Evolutionary conservation across 2,888 invertebrate species (phyloP).

Genomic region (Aspidapion aeneum): DNA sequence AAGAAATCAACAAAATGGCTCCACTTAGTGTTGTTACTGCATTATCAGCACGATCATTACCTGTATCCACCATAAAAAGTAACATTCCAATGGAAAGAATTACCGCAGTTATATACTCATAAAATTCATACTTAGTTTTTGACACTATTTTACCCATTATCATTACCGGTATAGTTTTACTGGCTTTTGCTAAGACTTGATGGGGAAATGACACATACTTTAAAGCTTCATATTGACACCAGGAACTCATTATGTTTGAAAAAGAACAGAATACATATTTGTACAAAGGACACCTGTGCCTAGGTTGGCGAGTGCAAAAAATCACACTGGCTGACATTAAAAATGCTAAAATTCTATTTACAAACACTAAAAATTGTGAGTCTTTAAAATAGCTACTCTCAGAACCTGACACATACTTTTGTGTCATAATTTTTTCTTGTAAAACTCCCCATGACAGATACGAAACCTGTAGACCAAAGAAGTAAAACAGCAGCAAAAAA

Average conservation of each 20-base stretch:
- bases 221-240: conserved; percentile 99
- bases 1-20: conserved; percentile 77
- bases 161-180: conserved; percentile 98
- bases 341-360: conserved; percentile 89
- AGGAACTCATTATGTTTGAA: conserved; percentile 96
- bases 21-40: conserved; percentile 80
- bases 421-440: conserved; percentile 98
- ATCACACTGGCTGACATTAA: conserved; percentile 65
- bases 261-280: conserved; percentile 95
- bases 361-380: conserved; percentile 95
- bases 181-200: conserved; percentile 96
- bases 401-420: conserved; percentile 60
- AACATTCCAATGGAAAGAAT: conserved; percentile 91
- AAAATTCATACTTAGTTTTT: conserved; percentile 77
- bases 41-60: conserved; percentile 56
- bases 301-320: conserved; percentile 55
- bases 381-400: conserved; percentile 75
- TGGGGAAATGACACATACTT: conserved; percentile 98
- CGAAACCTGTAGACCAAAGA: conserved; percentile 82
- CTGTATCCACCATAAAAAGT: conserved; percentile 83
- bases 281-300: conserved; percentile 83
- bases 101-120: conserved; percentile 89
- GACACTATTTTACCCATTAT: conserved; percentile 94
- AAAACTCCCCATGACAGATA: conserved; percentile 95
- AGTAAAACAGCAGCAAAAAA: conserved; percentile 69